Conservation (phyloP, 2,888 invertebrate species). For the Diaphora mendica region DNA sequence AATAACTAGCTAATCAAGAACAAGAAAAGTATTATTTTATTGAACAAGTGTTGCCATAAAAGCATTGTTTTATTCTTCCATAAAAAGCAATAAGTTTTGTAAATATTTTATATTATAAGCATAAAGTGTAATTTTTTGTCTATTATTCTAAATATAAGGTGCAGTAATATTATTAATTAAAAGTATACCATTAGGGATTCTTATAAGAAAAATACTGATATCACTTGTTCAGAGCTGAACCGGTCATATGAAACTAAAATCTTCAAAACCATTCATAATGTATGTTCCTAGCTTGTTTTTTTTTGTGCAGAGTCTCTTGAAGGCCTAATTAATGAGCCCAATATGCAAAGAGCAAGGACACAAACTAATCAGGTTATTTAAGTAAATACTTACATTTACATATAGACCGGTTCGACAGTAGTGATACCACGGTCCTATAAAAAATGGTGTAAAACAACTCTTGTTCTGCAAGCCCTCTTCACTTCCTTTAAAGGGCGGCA, state of each 20-base stretch:
- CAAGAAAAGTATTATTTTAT: slow-evolving; percentile 32
- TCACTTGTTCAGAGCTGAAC: neutral
- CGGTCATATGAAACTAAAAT: neutral
- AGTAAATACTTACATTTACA: neutral
- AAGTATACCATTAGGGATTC: neutral
- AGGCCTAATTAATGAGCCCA: neutral
- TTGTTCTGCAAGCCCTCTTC: neutral
- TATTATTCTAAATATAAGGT: slow-evolving; percentile 19
- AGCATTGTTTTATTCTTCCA: slow-evolving; percentile 27
- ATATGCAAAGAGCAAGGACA: neutral
- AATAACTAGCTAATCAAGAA: slow-evolving; percentile 1
- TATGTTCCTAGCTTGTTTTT: neutral
- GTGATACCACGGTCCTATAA: neutral
- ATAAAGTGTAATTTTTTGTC: slow-evolving; percentile 27
- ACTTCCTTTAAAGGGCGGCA: too few species aligned
- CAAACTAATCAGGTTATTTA: neutral
- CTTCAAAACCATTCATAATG: neutral
- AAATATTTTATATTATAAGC: slow-evolving; percentile 42
- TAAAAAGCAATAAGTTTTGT: slow-evolving; percentile 43
- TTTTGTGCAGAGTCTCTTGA: neutral
- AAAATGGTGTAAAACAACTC: neutral
- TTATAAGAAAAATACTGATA: neutral
- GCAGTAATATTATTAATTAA: slow-evolving; percentile 40
- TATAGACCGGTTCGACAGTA: neutral
- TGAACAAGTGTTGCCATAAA: slow-evolving; percentile 45